Conservation (phyloP, 2,797 vertebrate genomes). For the Myotis pilosus region DNA sequence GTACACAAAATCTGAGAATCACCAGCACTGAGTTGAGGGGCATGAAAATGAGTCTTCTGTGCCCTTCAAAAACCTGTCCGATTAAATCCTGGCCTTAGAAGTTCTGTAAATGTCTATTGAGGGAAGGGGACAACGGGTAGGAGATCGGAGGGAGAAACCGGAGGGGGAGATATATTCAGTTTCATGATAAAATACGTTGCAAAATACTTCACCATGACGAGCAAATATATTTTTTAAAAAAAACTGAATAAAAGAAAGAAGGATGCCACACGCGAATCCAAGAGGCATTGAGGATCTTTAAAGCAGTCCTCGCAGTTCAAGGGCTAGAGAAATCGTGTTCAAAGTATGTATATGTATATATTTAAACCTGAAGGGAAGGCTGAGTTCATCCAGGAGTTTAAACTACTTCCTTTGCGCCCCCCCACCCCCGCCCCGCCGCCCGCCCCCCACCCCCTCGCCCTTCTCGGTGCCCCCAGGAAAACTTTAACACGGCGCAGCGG, state of each 20-base stretch:
- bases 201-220: constrained; percentile 42
- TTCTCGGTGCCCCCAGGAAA: constrained; percentile 61
- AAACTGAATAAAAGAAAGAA: background rate
- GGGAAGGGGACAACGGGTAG: background rate
- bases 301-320: constrained; percentile 42
- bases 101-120: constrained; percentile 3
- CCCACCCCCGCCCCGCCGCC: background rate
- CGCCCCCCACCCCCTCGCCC: background rate
- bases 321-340: constrained; percentile 52
- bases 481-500: constrained; percentile 58
- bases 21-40: background rate
- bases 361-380: constrained; percentile 41
- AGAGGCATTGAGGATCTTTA: background rate
- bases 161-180: constrained; percentile 41
- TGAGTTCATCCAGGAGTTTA: constrained; percentile 53
- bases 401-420: constrained; percentile 70
- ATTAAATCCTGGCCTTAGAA: constrained; percentile 43
- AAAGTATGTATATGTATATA: constrained; percentile 24
- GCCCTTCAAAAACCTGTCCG: constrained; percentile 12
- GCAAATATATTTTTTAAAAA: background rate
- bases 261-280: background rate
- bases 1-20: constrained; percentile 47
- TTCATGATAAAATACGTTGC: constrained; percentile 32
- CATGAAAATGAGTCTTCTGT: constrained; percentile 16
- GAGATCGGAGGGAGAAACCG: background rate